A percentile compares a stretch with the other conserved stretches of the same genome.
These are phyloP conservation scores for Plectropomus leopardus DNA, from an alignment of 2,113 vertebrate species.

Conservation along the genomic window DNA sequence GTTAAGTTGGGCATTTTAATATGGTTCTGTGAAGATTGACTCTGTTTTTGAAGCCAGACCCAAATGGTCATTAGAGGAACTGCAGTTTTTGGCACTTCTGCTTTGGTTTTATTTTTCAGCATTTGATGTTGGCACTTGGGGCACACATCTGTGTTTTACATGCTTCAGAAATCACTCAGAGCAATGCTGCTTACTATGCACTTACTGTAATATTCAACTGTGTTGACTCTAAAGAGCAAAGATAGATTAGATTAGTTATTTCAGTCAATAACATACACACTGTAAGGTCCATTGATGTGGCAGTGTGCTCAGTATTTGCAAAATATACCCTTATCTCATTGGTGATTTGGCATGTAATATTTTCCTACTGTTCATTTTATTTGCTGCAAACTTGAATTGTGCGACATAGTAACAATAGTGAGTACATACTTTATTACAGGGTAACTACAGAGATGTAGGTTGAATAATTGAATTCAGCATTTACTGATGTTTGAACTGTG, in stretches of 20 bases:
- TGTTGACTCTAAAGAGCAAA: conserved; percentile 24
- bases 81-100: too few relatives aligned
- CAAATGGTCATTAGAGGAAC: too few relatives aligned
- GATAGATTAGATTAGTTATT: conserved; percentile 11
- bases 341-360: background rate
- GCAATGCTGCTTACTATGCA: background rate
- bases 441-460: background rate
- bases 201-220: background rate
- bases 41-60: too few relatives aligned
- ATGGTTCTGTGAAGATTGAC: too few relatives aligned
- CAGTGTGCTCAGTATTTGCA: conserved; percentile 4
- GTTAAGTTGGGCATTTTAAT: too few relatives aligned
- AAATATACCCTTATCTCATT: conserved; percentile 13
- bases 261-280: conserved; percentile 13
- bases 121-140: too few relatives aligned
- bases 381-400: background rate
- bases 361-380: background rate
- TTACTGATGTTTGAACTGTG: background rate
- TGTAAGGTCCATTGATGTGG: background rate
- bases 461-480: too few relatives aligned
- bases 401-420: background rate
- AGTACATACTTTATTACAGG: background rate
- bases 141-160: too few relatives aligned
- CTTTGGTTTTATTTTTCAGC: too few relatives aligned
- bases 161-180: background rate